Base-by-base conservation (phyloP, 2,888 invertebrate species). In the Pantelozetes paolii region DNA sequence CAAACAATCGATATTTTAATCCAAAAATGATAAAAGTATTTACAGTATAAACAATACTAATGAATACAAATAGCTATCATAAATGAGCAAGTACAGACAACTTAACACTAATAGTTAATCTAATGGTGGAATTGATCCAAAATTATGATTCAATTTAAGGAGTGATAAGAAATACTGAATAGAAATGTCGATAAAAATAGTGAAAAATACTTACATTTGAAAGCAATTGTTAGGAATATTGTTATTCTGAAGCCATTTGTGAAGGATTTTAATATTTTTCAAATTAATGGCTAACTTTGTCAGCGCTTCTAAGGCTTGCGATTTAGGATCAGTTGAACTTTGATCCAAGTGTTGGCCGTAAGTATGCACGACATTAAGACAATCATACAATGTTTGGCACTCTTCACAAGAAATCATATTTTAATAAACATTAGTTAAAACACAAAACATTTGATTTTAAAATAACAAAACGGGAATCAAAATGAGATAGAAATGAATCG, bases 331-430 rank as follows among this genome's bases (percentile, higher is more conserved):
- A n/a, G 18, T n/a, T 62, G 62, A 18, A 18, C 30, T 62, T 0
- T 36, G 62, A 28, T 18, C 18, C 32, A 62, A 32, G 18, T 32
- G 32, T 18, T 62, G 30, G 30, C 18, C 62, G 9, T 18, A 62
- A 6, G 15, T 28, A n/a, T 30, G 18, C 18, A 62, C 18, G 32
- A 20, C 62, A 32, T 62, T 18, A 8, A 62, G 28, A 28, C 62
- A 62, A 62, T 62, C 62, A 30, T 30, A 32, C 32, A 62, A 30
- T 1, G 62, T 62, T 3, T 30, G 30, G 32, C 62, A 62, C 18
- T n/a, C 62, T 62, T 62, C 62, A 62, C 18, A 62, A n/a, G 18
- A 36, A 32, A 62, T 62, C 30, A 62, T 30, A 62, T n/a, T 32
- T 30, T 18, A 8, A n/a, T 23, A 30, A n/a, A 62, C 18, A 28